phyloP scores from a whole-genome alignment of 2,113 vertebrate genomes.

The Hippocampus mohnikei region DNA sequence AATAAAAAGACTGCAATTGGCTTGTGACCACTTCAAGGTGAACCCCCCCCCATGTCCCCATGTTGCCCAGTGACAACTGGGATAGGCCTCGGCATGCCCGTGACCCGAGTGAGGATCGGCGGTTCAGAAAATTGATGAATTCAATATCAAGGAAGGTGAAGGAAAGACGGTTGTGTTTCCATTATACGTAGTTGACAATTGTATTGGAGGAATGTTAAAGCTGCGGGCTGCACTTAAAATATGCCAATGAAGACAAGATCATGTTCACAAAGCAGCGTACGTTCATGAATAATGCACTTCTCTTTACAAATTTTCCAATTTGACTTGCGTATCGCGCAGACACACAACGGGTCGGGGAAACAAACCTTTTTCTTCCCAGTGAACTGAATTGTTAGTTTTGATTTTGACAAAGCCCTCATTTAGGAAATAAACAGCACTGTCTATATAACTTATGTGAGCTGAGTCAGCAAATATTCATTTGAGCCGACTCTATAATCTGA shows the following conservation, averaged over 20 bases:
- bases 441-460: slow-evolving; percentile 52
- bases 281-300: slow-evolving; percentile 33
- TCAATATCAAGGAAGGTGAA: not conserved
- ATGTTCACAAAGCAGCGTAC: slow-evolving; percentile 56
- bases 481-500: slow-evolving; percentile 52
- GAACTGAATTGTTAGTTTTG: slow-evolving; percentile 32
- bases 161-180: not conserved
- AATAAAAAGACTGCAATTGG: too few species aligned
- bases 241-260: slow-evolving; percentile 50
- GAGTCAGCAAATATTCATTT: slow-evolving; percentile 70
- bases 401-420: slow-evolving; percentile 46
- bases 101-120: too few species aligned
- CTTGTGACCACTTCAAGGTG: too few species aligned
- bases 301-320: slow-evolving; percentile 34
- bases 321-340: slow-evolving; percentile 4
- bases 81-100: too few species aligned
- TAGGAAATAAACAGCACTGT: slow-evolving; percentile 53
- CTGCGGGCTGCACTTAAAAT: slow-evolving; percentile 40
- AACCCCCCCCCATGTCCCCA: too few species aligned
- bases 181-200: slow-evolving; percentile 54
- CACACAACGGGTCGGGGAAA: not conserved
- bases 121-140: not conserved
- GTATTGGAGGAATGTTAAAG: slow-evolving; percentile 63
- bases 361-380: not conserved
- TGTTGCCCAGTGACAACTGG: too few species aligned